These are phyloP conservation scores for Pseudococcus viburni DNA, from an alignment of 2,888 invertebrate genomes.

Conservation along the genomic window DNA sequence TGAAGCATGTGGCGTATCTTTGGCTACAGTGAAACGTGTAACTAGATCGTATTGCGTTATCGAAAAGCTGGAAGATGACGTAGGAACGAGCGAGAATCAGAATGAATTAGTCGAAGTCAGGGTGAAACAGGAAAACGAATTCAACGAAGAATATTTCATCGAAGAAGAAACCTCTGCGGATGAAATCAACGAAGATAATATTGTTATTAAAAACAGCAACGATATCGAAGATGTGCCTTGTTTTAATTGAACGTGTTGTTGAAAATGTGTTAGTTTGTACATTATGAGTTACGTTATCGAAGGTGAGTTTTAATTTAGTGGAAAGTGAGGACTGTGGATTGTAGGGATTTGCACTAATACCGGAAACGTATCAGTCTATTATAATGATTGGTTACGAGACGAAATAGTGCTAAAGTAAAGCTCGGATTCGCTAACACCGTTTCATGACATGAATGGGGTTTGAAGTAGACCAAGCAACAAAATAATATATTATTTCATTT, in stretches of 20 bases:
- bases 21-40: slow-evolving; percentile 34
- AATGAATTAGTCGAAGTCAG: background rate
- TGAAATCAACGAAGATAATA: background rate
- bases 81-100: background rate
- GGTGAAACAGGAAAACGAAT: background rate
- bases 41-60: slow-evolving; percentile 11
- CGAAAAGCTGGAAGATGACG: background rate
- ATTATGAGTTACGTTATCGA: background rate
- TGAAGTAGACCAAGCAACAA: slow-evolving; percentile 66
- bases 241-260: background rate
- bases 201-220: background rate
- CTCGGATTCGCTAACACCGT: slow-evolving; percentile 62
- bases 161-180: background rate
- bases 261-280: background rate
- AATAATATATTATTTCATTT: background rate
- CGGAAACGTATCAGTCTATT: slow-evolving; percentile 54
- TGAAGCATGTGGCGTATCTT: slow-evolving; percentile 1
- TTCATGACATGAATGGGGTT: slow-evolving; percentile 61
- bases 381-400: background rate
- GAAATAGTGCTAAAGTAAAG: slow-evolving; percentile 56
- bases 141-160: background rate
- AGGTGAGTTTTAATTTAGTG: slow-evolving; percentile 1
- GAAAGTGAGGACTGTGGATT: background rate
- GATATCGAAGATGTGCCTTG: slow-evolving; percentile 6
- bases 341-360: slow-evolving; percentile 33